phyloP scores from a whole-genome alignment of 2,113 vertebrate genomes.

The Holacanthus passer region DNA sequence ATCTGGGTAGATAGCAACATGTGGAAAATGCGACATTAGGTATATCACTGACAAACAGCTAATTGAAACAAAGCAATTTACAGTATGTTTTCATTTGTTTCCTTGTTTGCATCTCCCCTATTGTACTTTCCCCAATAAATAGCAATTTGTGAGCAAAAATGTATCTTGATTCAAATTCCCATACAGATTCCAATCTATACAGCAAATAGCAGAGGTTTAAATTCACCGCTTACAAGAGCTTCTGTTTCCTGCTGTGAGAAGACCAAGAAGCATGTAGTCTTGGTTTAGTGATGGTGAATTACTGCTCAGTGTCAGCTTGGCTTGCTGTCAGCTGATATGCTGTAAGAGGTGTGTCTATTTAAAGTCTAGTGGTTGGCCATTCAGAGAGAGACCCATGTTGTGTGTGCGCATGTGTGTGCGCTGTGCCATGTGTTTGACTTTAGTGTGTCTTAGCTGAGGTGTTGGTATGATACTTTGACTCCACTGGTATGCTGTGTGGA shows the following conservation, averaged over 20 bases:
- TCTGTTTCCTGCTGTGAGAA: neutral
- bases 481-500: slow-evolving; percentile 48
- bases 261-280: slow-evolving; percentile 8
- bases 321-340: slow-evolving; percentile 56
- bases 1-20: slow-evolving; percentile 21
- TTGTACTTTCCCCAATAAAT: neutral
- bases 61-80: slow-evolving; percentile 25
- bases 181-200: neutral
- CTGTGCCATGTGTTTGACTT: slow-evolving; percentile 31
- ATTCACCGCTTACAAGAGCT: neutral
- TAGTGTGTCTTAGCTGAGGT: slow-evolving; percentile 46
- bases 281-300: slow-evolving; percentile 26
- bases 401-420: slow-evolving; percentile 19
- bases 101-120: neutral
- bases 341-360: slow-evolving; percentile 57
- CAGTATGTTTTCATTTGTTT: neutral
- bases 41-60: neutral
- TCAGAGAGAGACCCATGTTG: slow-evolving; percentile 2
- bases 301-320: slow-evolving; percentile 32
- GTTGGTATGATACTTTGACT: slow-evolving; percentile 57
- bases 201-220: neutral
- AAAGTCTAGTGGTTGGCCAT: slow-evolving; percentile 37
- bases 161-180: neutral
- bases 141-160: slow-evolving; percentile 7
- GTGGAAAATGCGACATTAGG: neutral